Evolutionary conservation across 2,797 vertebrate species (phyloP).

Genomic region (Xyrichtys novacula): DNA sequence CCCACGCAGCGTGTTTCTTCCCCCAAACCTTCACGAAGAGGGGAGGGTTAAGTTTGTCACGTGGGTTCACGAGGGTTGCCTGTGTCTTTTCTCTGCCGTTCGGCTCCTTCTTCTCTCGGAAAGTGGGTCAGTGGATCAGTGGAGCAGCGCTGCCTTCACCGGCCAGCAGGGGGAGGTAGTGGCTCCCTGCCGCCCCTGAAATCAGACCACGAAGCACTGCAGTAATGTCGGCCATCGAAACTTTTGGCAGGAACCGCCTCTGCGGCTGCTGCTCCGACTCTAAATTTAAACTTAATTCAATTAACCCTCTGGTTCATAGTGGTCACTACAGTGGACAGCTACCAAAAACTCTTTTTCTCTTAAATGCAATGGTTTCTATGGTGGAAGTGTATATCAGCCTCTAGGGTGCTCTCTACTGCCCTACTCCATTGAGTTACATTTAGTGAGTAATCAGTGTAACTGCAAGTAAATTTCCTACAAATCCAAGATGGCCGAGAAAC

Average conservation of each 20-base stretch:
- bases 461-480: no score
- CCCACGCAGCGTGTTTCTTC: no score
- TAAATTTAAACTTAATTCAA: no score
- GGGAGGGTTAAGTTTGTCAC: constrained; percentile 41
- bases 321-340: no score
- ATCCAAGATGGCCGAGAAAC: no score
- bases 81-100: background rate
- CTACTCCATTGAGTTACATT: no score
- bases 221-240: background rate
- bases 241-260: background rate
- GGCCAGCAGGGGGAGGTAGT: constrained; percentile 59
- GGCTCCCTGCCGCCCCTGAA: background rate
- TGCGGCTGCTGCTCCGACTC: rapidly evolving
- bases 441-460: no score
- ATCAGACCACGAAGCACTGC: background rate
- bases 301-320: no score
- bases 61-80: constrained; percentile 10
- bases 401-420: no score
- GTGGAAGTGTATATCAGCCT: no score
- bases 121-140: constrained; percentile 83
- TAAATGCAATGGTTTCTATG: no score
- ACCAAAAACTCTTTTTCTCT: no score
- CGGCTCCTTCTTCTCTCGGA: constrained; percentile 10
- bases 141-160: constrained; percentile 53
- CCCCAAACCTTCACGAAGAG: background rate